phyloP scores from a whole-genome alignment of 2,888 invertebrate species.

The Dicyrtomina minuta region DNA sequence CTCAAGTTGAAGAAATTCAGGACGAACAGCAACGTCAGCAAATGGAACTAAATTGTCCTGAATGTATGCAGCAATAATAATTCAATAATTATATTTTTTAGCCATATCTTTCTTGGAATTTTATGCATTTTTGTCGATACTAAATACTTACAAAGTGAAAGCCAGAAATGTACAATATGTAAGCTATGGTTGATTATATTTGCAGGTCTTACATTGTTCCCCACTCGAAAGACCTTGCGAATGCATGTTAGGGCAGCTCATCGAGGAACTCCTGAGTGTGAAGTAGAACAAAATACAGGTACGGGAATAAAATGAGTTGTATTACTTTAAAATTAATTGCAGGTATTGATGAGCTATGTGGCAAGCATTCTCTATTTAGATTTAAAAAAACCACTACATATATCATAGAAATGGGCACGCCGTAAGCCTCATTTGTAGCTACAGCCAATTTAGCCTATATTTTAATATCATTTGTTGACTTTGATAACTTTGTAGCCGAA shows the following conservation, averaged over 20 bases:
- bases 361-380: too few species aligned
- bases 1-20: slow-evolving; percentile 38
- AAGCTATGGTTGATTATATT: too few species aligned
- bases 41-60: slow-evolving; percentile 38
- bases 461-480: too few species aligned
- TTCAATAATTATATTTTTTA: neutral
- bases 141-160: too few species aligned
- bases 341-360: too few species aligned
- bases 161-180: too few species aligned
- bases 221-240: slow-evolving; percentile 45
- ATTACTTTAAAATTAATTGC: neutral
- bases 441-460: too few species aligned
- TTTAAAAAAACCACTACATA: too few species aligned
- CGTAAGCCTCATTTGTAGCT: too few species aligned
- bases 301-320: neutral
- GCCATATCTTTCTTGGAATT: neutral
- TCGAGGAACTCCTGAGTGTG: slow-evolving; percentile 16
- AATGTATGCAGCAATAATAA: slow-evolving; percentile 41
- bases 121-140: neutral
- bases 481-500: too few species aligned
- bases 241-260: slow-evolving; percentile 46
- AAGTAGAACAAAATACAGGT: neutral
- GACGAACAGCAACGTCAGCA: slow-evolving; percentile 29
- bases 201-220: slow-evolving; percentile 47
- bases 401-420: too few species aligned